phyloP scores from a whole-genome alignment of 2,797 vertebrate genomes.

The Antennarius maculatus region DNA sequence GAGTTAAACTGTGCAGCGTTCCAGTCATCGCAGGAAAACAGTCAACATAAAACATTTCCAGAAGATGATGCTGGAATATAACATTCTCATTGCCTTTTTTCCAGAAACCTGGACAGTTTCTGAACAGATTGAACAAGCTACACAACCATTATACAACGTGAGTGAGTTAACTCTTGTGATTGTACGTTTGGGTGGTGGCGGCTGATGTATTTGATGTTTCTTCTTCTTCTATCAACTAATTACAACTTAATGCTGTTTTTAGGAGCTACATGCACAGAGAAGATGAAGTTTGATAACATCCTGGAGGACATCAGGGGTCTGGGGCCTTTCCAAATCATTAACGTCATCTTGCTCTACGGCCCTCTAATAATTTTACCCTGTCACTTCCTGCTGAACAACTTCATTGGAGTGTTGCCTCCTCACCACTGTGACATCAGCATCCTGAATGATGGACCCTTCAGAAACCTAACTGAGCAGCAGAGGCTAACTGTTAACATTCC shows the following conservation, averaged over 20 bases:
- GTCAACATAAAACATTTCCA: too few relatives aligned
- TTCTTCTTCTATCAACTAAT: not conserved
- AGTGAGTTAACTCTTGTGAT: not conserved
- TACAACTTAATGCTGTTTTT: not conserved
- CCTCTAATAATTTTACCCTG: slow-evolving; percentile 84
- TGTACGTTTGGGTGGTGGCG: not conserved
- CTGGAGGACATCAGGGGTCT: slow-evolving; percentile 83
- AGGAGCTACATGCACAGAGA: not conserved
- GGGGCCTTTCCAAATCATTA: slow-evolving; percentile 85
- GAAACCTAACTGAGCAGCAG: slow-evolving; percentile 77
- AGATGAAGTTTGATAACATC: slow-evolving; percentile 88
- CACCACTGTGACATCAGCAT: slow-evolving; percentile 81
- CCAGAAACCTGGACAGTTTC: too few relatives aligned
- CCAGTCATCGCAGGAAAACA: too few relatives aligned
- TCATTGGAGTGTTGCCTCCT: slow-evolving; percentile 82
- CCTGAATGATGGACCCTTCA: slow-evolving; percentile 53
- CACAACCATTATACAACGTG: not conserved
- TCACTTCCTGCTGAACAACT: slow-evolving; percentile 88
- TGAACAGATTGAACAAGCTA: too few relatives aligned
- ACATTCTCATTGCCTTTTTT: too few relatives aligned
- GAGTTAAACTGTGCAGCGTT: too few relatives aligned
- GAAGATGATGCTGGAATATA: too few relatives aligned
- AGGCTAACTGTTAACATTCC: slow-evolving; percentile 80
- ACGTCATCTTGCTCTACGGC: slow-evolving; percentile 66
- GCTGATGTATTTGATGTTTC: not conserved